Base-by-base conservation (phyloP, 2,797 vertebrate species). In the Allobates femoralis region DNA sequence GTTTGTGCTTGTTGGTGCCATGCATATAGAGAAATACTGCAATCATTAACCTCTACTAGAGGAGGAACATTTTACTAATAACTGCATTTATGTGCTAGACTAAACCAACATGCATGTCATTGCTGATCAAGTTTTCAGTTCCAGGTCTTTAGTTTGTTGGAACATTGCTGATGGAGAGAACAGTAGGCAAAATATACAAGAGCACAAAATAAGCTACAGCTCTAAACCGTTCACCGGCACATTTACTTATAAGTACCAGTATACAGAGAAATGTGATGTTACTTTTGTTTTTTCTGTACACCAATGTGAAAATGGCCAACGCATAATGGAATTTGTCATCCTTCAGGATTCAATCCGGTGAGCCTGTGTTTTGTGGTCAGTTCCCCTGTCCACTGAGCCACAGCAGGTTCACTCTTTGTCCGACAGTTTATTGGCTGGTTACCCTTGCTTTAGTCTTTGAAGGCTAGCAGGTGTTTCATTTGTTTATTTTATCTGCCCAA, bases 1-100 rank as follows among this genome's bases (percentile, higher is more conserved):
- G n/a, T 32, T 51, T 69, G 79, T 82, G 64, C 66, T 64, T 64
- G 11, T 34, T 66, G 50, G 58, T 66, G 64, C 50, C 64, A 21
- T 55, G 50, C 50, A 55, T 26, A 21, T 60, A 53, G 15, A 37
- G 80, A 71, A 11, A 12, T 11, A 14, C 80, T 30, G 37, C 51
- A 71, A 23, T 30, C 41, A 8, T n/a, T 77, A 56, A 21, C 53
- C 28, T 32, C 50, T 55, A 14, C 23, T 8, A 56, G 28, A 18
- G 26, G 16, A 56, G 51, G 75, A 30, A 7, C 26, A 15, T 77
- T 21, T 55, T 77, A 77, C 75, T 77, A 18, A 28, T 21, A 18
- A 15, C 71, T 51, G n/a, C 26, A 41, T 41, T 46, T 46, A 41
- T 71, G 3, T 26, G 41, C 14, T 74, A 41, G 69, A 26, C 41